These are phyloP conservation scores for Zeus faber DNA, from an alignment of 2,113 vertebrate species.

Conservation along the genomic window DNA sequence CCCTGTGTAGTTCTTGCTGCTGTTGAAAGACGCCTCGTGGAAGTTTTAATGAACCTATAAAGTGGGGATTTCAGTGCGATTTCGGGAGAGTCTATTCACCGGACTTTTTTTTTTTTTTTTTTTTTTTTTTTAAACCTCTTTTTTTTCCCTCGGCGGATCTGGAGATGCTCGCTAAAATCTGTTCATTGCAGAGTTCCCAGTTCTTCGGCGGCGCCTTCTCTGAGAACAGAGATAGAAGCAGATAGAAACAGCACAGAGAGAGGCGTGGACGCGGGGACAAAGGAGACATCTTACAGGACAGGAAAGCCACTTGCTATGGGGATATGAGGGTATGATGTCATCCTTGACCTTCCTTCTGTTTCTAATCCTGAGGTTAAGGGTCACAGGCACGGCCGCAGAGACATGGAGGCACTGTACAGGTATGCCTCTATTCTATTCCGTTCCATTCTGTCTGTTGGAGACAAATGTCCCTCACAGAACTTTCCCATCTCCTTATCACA, in stretches of 20 bases:
- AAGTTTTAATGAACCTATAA: no score
- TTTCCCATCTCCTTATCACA: no score
- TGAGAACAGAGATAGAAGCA: slow-evolving; percentile 19
- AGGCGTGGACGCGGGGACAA: not conserved
- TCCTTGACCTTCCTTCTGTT: slow-evolving; percentile 40
- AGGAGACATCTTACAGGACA: not conserved
- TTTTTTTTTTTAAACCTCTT: not conserved
- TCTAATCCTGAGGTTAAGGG: slow-evolving; percentile 48
- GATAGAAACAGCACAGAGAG: not conserved
- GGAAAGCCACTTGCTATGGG: slow-evolving; percentile 39
- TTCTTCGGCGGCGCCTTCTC: slow-evolving; percentile 2
- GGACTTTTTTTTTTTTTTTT: not conserved
- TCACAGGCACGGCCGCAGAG: slow-evolving; percentile 31
- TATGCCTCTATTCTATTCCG: slow-evolving; percentile 24
- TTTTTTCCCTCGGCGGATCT: slow-evolving; percentile 10
- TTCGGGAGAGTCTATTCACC: no score
- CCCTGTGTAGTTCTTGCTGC: not conserved
- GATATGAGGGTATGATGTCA: slow-evolving; percentile 45
- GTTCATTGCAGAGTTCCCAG: slow-evolving; percentile 4
- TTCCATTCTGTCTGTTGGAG: not conserved
- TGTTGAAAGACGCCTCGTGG: no score
- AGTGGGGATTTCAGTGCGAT: no score
- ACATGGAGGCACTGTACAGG: slow-evolving; percentile 61
- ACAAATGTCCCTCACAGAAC: no score
- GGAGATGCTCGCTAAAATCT: slow-evolving; percentile 18